These are phyloP conservation scores for Stenichneumon culpator DNA, from an alignment of 2,888 invertebrate species.

Conservation along the genomic window DNA sequence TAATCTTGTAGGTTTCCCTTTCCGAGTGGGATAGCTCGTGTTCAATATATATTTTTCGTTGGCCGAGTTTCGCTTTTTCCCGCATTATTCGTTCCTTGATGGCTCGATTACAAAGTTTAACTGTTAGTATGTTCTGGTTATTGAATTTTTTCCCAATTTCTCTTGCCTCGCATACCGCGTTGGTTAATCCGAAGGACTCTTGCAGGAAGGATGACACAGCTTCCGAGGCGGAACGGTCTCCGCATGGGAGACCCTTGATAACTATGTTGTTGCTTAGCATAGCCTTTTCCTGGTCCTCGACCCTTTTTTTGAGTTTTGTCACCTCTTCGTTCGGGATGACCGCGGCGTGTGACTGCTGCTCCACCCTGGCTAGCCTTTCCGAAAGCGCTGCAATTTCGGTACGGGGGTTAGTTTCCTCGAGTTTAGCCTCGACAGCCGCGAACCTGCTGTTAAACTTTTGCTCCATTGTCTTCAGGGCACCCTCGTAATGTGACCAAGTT, in stretches of 20 bases:
- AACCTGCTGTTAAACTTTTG: neutral
- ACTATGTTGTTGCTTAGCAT: constrained; percentile 1
- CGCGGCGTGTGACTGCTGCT: neutral
- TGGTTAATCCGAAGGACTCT: neutral
- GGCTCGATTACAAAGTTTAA: constrained; percentile 4
- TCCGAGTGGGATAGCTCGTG: constrained; percentile 19
- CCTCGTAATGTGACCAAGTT: neutral
- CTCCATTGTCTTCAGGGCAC: neutral
- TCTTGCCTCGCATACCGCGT: constrained; percentile 12
- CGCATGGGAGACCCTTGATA: neutral
- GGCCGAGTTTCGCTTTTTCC: constrained; percentile 24
- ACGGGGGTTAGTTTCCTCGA: neutral
- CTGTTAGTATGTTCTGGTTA: neutral
- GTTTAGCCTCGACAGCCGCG: neutral
- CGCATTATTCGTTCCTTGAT: constrained; percentile 34
- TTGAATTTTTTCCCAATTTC: constrained; percentile 9
- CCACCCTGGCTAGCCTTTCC: neutral
- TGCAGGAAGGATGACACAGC: neutral
- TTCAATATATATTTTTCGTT: neutral
- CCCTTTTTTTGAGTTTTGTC: neutral
- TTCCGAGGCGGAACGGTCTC: neutral
- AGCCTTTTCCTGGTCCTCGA: constrained; percentile 7
- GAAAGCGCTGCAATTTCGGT: neutral
- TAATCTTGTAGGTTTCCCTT: neutral
- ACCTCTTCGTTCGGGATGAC: neutral